Percentiles rank a stretch among this genome's conserved stretches.
phyloP scores from a whole-genome alignment of 2,113 vertebrate species.

The Cathartes aura region DNA sequence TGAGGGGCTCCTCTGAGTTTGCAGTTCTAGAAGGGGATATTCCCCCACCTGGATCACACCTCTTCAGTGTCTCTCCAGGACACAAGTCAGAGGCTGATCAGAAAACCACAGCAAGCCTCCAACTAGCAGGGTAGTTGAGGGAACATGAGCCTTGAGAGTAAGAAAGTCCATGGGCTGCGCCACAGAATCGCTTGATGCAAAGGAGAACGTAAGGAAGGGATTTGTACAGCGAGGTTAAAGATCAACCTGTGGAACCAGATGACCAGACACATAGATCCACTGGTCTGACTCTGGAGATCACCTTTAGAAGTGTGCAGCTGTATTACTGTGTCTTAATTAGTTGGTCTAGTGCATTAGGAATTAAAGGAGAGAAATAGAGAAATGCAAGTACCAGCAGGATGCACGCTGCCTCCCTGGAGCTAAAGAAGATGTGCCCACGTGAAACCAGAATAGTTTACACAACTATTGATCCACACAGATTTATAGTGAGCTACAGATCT shows the following conservation, averaged over 20 bases:
- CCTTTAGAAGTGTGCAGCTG: neutral
- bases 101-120: neutral
- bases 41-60: neutral
- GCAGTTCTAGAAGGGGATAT: neutral
- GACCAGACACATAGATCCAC: no score
- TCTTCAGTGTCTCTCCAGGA: neutral
- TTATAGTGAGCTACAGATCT: neutral
- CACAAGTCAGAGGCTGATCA: neutral
- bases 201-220: neutral
- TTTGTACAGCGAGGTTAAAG: neutral
- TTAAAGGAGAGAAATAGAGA: neutral
- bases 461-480: neutral
- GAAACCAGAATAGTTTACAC: neutral
- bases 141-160: neutral
- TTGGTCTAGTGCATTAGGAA: neutral
- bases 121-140: no score
- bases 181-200: neutral
- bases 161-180: neutral
- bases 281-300: neutral
- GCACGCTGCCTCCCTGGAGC: neutral
- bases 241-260: neutral
- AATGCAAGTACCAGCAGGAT: neutral
- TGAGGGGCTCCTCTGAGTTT: neutral
- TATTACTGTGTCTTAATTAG: neutral
- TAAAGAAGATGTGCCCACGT: neutral